Evolutionary conservation across 2,797 vertebrate species (phyloP).

Genomic region (Mareca penelope): DNA sequence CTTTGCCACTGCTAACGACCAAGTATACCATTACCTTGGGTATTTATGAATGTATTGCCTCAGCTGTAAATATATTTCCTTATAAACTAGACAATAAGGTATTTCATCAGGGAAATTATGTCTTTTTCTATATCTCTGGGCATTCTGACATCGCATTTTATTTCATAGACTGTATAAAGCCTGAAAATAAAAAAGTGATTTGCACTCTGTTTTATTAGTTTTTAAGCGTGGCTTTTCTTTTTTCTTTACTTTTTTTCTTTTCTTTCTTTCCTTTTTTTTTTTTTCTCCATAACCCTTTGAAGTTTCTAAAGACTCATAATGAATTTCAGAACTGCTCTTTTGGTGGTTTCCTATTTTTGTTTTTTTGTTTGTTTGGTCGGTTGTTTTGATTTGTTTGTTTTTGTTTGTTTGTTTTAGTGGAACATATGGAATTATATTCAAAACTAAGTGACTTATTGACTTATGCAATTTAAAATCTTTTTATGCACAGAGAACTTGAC

Average conservation of each 20-base stretch:
- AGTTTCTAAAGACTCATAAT: not conserved
- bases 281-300: not conserved
- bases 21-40: slow-evolving; percentile 8
- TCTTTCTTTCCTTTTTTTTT: not conserved
- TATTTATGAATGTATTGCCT: slow-evolving; percentile 19
- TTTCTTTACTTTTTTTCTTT: not conserved
- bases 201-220: not conserved
- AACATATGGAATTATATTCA: not conserved
- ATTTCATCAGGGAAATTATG: not conserved
- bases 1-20: slow-evolving; percentile 1
- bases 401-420: not conserved
- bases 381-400: too few relatives aligned
- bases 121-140: not conserved
- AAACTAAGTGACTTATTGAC: not conserved
- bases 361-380: too few relatives aligned
- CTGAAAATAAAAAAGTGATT: not conserved
- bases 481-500: not conserved
- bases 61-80: not conserved
- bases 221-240: not conserved
- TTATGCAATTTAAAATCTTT: not conserved
- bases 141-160: not conserved
- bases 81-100: not conserved
- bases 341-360: not conserved
- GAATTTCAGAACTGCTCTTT: not conserved
- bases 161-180: not conserved